Evolutionary conservation across 2,113 vertebrate species (phyloP).

Genomic region (Phalacrocorax carbo): DNA sequence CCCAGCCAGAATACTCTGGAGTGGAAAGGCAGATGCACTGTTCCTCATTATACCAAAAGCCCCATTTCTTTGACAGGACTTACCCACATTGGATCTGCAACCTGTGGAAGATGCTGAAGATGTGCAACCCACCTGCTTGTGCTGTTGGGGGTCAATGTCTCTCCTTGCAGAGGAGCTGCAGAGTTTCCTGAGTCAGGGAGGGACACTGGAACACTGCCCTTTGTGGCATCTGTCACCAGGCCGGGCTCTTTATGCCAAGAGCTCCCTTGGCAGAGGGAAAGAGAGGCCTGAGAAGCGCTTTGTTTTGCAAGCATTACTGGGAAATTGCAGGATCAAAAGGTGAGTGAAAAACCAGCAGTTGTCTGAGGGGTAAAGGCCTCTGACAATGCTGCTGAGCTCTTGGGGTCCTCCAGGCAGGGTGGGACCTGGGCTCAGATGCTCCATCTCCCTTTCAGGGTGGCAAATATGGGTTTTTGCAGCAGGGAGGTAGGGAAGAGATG

Average conservation of each 20-base stretch:
- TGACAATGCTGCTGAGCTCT: background rate
- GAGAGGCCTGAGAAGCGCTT: background rate
- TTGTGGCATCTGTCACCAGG: background rate
- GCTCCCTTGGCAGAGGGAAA: background rate
- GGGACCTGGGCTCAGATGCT: background rate
- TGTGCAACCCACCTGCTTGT: rapidly evolving
- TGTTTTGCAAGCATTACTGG: background rate
- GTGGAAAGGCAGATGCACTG: background rate
- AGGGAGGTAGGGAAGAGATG: background rate
- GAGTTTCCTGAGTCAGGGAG: background rate
- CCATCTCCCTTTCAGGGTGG: background rate
- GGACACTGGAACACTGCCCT: background rate
- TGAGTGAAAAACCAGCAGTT: background rate
- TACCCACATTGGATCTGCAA: rapidly evolving
- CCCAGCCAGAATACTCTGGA: background rate
- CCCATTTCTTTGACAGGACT: background rate
- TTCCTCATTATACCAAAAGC: background rate
- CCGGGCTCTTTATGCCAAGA: background rate
- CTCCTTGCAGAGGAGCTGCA: background rate
- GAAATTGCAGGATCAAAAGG: background rate
- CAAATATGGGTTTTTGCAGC: background rate
- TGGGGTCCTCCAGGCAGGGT: background rate
- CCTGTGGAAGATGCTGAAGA: background rate
- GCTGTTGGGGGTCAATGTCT: background rate
- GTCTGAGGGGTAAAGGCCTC: background rate